A percentile compares a stretch with the other conserved stretches of the same genome.
These are phyloP conservation scores for Stegana nigrithorax DNA, from an alignment of 2,888 invertebrate species.

Conservation along the genomic window DNA sequence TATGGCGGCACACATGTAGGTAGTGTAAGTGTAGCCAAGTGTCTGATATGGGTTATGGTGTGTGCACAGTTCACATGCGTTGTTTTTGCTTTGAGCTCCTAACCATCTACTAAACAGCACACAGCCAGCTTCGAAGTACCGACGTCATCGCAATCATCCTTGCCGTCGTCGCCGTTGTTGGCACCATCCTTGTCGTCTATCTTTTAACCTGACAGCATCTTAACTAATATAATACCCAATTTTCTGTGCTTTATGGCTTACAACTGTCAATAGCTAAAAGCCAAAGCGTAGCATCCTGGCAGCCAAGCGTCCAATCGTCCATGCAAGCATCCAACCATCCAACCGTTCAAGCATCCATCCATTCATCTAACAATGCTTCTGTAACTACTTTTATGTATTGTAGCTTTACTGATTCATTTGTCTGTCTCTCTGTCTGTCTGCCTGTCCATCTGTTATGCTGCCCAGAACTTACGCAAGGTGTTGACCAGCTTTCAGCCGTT, in stretches of 20 bases:
- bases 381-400: background rate
- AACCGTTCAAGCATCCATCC: slow-evolving; percentile 46
- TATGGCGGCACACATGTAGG: too few relatives aligned
- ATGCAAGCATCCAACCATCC: background rate
- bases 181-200: too few relatives aligned
- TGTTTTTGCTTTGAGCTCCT: too few relatives aligned
- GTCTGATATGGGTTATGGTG: too few relatives aligned
- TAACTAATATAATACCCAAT: slow-evolving; percentile 64
- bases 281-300: background rate
- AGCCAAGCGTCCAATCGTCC: background rate
- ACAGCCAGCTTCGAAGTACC: too few relatives aligned
- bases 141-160: too few relatives aligned
- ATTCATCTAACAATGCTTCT: slow-evolving; percentile 20
- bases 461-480: too few relatives aligned
- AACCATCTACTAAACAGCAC: too few relatives aligned
- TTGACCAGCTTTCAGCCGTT: slow-evolving; percentile 42
- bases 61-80: too few relatives aligned
- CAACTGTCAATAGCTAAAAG: slow-evolving; percentile 55
- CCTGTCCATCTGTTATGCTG: slow-evolving; percentile 30
- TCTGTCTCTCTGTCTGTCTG: background rate
- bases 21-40: too few relatives aligned
- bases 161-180: too few relatives aligned
- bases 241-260: slow-evolving; percentile 64
- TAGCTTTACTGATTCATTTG: slow-evolving; percentile 8
- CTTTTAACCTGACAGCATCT: slow-evolving; percentile 64